Evolutionary conservation across 2,888 invertebrate genomes (phyloP), one percentile per base, ranked within the genome.

Genomic region (Amaurobius ferox): DNA sequence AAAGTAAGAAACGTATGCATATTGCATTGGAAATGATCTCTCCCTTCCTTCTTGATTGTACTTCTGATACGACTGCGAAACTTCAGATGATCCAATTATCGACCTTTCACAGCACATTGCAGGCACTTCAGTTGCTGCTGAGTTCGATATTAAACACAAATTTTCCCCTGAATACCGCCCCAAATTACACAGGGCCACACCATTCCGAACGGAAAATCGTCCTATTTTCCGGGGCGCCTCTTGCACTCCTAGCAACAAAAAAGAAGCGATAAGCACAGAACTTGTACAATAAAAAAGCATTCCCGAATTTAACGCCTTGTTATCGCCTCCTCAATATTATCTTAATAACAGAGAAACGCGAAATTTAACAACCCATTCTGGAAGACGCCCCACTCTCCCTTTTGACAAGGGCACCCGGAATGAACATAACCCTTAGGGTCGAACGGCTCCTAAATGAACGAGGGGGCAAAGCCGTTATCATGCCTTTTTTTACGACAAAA

Each of bases 251-350:
- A 32, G 19, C 32, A 72, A 16, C 32, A n/a, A 29, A 23, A 55
- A 23, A n/a, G 61, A 9, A 13, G 62, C 16, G 62, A 35, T 19
- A 32, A 44, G 30, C 39, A 39, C 26, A 68, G 40, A 30, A 28
- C 39, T 28, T 28, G 16, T 16, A 40, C 16, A 40, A 40, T 40
- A 73, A 73, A 66, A 77, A 66, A 5, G 30, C 44, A 48, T 28
- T 39, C 71, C 66, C 55, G 66, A 85, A 77, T 77, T 85, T 85
- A 85, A 85, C 66, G 44, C 83, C 83, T 83, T 85, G 83, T 85
- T 85, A 85, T 85, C 83, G 72, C 23, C 48, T 71, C 55, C 61
- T 77, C 77, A 85, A 85, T 85, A 72, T 77, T 77, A 85, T 85
- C 83, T 85, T 85, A 85, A 85, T 85, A 85, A 77, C 77, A 67